phyloP scores from a whole-genome alignment of 2,888 invertebrate species.

The Omphaloscelis lunosa region DNA sequence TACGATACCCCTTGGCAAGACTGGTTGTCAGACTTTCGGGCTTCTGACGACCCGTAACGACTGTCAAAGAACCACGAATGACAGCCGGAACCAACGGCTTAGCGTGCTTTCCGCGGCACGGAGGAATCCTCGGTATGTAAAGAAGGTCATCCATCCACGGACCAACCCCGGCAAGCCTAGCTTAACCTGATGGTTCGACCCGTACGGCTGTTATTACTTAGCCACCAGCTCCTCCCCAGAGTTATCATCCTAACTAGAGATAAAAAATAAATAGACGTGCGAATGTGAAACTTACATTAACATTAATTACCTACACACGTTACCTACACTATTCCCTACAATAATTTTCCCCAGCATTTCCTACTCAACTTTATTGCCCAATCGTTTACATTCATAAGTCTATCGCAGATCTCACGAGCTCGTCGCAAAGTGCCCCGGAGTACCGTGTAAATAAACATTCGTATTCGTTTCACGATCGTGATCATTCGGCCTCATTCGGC shows the following conservation, averaged over 20 bases:
- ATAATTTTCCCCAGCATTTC: constrained; percentile 23
- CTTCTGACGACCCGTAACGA: too few relatives aligned
- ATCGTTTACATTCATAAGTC: constrained; percentile 52
- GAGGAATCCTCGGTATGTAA: too few relatives aligned
- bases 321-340: not conserved
- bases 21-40: too few relatives aligned
- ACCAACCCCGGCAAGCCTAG: too few relatives aligned
- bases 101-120: too few relatives aligned
- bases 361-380: constrained; percentile 37
- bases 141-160: too few relatives aligned
- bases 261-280: not conserved
- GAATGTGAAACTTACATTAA: not conserved
- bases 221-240: too few relatives aligned
- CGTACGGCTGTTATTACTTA: too few relatives aligned
- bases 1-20: too few relatives aligned
- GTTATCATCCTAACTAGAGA: not conserved
- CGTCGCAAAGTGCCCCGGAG: constrained; percentile 67
- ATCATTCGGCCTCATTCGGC: constrained; percentile 71
- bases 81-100: too few relatives aligned
- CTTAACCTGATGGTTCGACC: too few relatives aligned
- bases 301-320: not conserved
- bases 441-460: constrained; percentile 78
- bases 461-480: constrained; percentile 72
- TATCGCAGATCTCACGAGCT: constrained; percentile 50
- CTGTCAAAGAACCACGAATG: too few relatives aligned